Evolutionary conservation across 2,113 vertebrate genomes (phyloP).

Genomic region (Perognathus longimembris): DNA sequence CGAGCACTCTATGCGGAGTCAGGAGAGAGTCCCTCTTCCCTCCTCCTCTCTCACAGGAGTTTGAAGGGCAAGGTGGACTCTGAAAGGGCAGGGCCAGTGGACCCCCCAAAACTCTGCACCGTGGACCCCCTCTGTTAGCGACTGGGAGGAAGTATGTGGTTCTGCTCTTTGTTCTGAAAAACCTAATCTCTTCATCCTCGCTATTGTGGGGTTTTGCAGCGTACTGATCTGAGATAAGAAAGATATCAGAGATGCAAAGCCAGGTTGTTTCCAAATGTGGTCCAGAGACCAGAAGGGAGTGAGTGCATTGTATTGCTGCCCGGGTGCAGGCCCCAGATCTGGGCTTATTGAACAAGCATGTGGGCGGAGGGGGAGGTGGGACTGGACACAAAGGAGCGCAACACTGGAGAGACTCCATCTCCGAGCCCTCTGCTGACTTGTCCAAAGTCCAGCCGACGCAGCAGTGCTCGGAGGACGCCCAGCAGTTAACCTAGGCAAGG

Average conservation of each 20-base stretch:
- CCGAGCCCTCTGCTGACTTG: no score
- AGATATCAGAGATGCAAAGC: background rate
- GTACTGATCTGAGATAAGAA: background rate
- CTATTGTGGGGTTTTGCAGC: background rate
- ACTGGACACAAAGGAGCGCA: rapidly evolving
- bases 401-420: background rate
- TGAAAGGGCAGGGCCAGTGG: background rate
- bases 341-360: no score
- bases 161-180: background rate
- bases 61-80: rapidly evolving
- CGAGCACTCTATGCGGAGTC: background rate
- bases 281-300: background rate
- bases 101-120: background rate
- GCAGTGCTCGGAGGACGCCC: no score
- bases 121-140: background rate
- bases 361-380: no score
- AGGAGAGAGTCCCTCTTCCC: background rate
- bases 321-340: background rate
- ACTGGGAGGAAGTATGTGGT: background rate
- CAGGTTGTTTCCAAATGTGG: background rate
- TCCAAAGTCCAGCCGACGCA: no score
- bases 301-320: rapidly evolving
- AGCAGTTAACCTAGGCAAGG: slow-evolving; percentile 3
- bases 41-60: background rate
- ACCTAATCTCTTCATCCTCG: background rate